Percentiles rank a stretch among this genome's conserved stretches.
These are phyloP conservation scores for Tribolium castaneum DNA, from an alignment of 1,140 invertebrate species.

Conservation along the genomic window DNA sequence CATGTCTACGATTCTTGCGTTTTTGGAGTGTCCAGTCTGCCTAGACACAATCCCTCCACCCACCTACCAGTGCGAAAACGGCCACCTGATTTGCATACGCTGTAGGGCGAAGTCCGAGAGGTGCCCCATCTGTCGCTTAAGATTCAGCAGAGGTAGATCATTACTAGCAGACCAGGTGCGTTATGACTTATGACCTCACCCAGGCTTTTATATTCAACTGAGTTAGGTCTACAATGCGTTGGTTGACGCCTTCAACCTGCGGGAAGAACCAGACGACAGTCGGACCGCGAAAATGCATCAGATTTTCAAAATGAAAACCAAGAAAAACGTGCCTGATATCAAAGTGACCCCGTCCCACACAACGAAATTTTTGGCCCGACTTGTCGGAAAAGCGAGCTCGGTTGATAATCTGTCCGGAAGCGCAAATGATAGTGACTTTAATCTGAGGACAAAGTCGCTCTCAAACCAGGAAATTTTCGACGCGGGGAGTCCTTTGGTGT, in stretches of 20 bases:
- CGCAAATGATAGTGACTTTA: slow-evolving; percentile 47
- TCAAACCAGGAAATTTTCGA: slow-evolving; percentile 61
- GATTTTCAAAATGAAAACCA: slow-evolving; percentile 55
- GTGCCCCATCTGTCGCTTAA: slow-evolving; percentile 73
- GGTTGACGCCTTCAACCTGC: slow-evolving; percentile 65
- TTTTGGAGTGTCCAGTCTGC: slow-evolving; percentile 74
- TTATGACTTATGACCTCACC: slow-evolving; percentile 56
- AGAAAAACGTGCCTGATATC: slow-evolving; percentile 56
- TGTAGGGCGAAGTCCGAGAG: slow-evolving; percentile 70
- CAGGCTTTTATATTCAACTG: slow-evolving; percentile 47
- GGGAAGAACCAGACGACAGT: slow-evolving; percentile 56
- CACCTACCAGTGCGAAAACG: slow-evolving; percentile 74
- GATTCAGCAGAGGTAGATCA: slow-evolving; percentile 67
- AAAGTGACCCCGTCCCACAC: slow-evolving; percentile 59
- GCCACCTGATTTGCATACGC: slow-evolving; percentile 72
- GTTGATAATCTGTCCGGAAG: slow-evolving; percentile 61
- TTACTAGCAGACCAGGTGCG: slow-evolving; percentile 69
- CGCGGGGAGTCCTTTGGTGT: slow-evolving; percentile 49
- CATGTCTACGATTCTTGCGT: slow-evolving; percentile 66
- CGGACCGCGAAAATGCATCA: slow-evolving; percentile 55
- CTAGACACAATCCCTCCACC: slow-evolving; percentile 72
- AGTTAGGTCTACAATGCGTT: slow-evolving; percentile 65
- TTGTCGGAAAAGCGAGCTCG: slow-evolving; percentile 63
- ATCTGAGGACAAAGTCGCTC: slow-evolving; percentile 59
- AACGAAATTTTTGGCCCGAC: slow-evolving; percentile 64